These are phyloP conservation scores for Misgurnus anguillicaudatus DNA, from an alignment of 2,113 vertebrate species.

Conservation along the genomic window DNA sequence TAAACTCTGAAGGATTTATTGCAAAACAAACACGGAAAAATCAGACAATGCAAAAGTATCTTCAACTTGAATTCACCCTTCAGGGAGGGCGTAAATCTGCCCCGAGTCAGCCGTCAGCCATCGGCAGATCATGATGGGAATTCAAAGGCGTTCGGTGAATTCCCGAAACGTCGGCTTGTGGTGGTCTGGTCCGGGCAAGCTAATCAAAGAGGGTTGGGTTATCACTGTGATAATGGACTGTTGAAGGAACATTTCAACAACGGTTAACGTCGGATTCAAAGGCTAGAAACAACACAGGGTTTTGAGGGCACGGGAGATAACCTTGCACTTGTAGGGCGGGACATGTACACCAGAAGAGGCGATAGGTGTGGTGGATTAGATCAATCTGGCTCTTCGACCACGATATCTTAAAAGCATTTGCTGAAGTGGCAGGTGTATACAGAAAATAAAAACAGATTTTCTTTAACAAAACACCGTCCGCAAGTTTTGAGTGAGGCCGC, in stretches of 20 bases:
- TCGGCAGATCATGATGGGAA: neutral
- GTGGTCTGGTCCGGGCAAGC: conserved; percentile 24
- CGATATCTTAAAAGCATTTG: neutral
- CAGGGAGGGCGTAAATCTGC: conserved; percentile 67
- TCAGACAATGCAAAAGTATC: conserved; percentile 56
- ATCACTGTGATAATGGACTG: conserved; percentile 71
- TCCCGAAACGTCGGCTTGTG: neutral
- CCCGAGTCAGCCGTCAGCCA: conserved; percentile 47
- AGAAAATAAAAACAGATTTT: conserved; percentile 9
- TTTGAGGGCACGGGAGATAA: conserved; percentile 67
- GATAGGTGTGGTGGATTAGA: conserved; percentile 27
- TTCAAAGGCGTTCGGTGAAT: neutral
- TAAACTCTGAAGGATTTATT: conserved; percentile 62
- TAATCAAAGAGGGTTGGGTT: conserved; percentile 67
- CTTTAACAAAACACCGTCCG: neutral
- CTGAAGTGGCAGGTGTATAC: neutral
- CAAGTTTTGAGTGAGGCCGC: neutral
- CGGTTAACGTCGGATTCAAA: conserved; percentile 73
- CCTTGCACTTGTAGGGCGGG: conserved; percentile 46
- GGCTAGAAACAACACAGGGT: conserved; percentile 55
- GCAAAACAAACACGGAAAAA: conserved; percentile 46
- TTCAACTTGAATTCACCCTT: conserved; percentile 65
- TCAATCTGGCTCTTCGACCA: conserved; percentile 24
- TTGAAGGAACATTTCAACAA: conserved; percentile 73
- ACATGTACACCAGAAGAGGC: conserved; percentile 8